phyloP scores from a whole-genome alignment of 2,888 invertebrate species.

The Brachypalpus laphriformis region DNA sequence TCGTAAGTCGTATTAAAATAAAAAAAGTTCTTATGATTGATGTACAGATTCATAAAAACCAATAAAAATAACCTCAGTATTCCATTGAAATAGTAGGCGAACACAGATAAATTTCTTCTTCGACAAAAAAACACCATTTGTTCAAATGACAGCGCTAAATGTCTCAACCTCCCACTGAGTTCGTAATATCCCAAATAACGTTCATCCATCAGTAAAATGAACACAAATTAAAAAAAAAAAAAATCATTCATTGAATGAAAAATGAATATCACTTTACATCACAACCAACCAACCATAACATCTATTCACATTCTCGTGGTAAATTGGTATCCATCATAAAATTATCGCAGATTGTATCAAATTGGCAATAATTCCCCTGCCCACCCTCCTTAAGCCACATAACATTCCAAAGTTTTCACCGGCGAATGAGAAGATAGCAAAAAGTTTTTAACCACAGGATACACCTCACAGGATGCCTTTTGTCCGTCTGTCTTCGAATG shows the following conservation, averaged over 20 bases:
- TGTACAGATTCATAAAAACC: slow-evolving; percentile 23
- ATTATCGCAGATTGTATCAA: slow-evolving; percentile 67
- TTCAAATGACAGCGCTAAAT: slow-evolving; percentile 56
- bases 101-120: slow-evolving; percentile 25
- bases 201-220: slow-evolving; percentile 52
- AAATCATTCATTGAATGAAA: slow-evolving; percentile 49
- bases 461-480: slow-evolving; percentile 62
- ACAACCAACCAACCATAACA: neutral
- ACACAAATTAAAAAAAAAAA: slow-evolving; percentile 10
- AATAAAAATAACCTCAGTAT: neutral
- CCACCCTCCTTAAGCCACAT: slow-evolving; percentile 5
- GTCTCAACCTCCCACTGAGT: neutral
- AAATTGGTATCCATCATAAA: slow-evolving; percentile 63
- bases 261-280: slow-evolving; percentile 63
- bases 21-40: slow-evolving; percentile 47
- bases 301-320: slow-evolving; percentile 20
- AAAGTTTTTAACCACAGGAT: slow-evolving; percentile 67
- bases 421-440: slow-evolving; percentile 48
- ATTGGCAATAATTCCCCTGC: slow-evolving; percentile 52
- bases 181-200: slow-evolving; percentile 32
- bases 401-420: slow-evolving; percentile 57
- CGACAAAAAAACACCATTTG: slow-evolving; percentile 25
- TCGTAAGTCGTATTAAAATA: slow-evolving; percentile 53
- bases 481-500: slow-evolving; percentile 62
- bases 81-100: neutral